These are phyloP conservation scores for Listrodromus nycthemerus DNA, from an alignment of 2,888 invertebrate genomes.

Conservation along the genomic window DNA sequence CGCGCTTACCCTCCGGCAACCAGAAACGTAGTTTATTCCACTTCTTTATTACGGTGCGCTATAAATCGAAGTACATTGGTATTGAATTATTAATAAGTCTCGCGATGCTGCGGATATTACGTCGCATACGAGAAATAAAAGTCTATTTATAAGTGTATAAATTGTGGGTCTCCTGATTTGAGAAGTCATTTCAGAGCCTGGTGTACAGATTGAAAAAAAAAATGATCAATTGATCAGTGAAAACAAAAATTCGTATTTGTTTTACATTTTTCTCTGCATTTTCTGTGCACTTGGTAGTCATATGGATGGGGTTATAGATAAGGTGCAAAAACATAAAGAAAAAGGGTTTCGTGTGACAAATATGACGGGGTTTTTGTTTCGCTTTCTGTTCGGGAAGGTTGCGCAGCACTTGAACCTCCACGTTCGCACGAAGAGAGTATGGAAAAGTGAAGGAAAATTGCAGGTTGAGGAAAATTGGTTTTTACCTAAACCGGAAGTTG, in stretches of 20 bases:
- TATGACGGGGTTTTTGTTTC: slow-evolving; percentile 1
- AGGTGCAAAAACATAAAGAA: not conserved
- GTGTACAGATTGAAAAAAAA: not conserved
- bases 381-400: not conserved
- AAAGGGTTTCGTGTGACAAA: not conserved
- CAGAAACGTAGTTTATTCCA: slow-evolving; percentile 50
- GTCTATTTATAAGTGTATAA: not conserved
- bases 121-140: slow-evolving; percentile 20
- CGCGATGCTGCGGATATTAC: slow-evolving; percentile 9
- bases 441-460: slow-evolving; percentile 5
- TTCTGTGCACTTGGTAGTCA: not conserved
- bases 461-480: slow-evolving; percentile 29
- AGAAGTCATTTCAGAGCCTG: not conserved
- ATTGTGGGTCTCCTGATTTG: not conserved
- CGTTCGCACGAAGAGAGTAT: not conserved
- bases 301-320: not conserved
- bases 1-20: slow-evolving; percentile 46
- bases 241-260: no score
- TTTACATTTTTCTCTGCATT: not conserved
- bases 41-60: slow-evolving; percentile 25
- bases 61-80: slow-evolving; percentile 49
- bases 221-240: no score
- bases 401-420: not conserved
- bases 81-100: slow-evolving; percentile 44
- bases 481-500: slow-evolving; percentile 10